A percentile compares a stretch with the other conserved stretches of the same genome.
Evolutionary conservation across 2,113 vertebrate species (phyloP).

Genomic region (Cromileptes altivelis): DNA sequence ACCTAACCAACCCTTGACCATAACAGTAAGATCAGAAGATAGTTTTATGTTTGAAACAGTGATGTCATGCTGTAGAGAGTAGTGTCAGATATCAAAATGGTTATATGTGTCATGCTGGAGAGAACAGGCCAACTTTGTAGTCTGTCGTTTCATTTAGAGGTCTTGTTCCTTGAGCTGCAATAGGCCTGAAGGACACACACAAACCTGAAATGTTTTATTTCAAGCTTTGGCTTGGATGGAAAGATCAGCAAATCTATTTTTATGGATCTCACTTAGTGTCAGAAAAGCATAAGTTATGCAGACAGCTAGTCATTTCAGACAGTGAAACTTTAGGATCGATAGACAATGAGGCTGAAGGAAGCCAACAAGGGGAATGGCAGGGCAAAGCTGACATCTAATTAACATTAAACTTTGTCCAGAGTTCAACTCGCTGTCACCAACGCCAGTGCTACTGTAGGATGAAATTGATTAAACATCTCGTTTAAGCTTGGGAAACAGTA

Average conservation of each 20-base stretch:
- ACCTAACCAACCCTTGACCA: too few relatives aligned
- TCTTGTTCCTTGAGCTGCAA: too few relatives aligned
- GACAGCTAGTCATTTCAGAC: neutral
- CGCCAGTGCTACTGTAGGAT: neutral
- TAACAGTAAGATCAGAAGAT: too few relatives aligned
- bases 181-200: too few relatives aligned
- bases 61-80: too few relatives aligned
- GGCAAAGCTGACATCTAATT: neutral
- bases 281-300: neutral
- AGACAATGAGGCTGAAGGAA: neutral
- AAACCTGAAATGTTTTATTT: too few relatives aligned
- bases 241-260: neutral
- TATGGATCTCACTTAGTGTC: neutral
- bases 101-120: too few relatives aligned
- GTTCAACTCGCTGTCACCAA: neutral
- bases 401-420: neutral
- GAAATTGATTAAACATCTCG: neutral
- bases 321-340: neutral
- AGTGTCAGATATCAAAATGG: too few relatives aligned
- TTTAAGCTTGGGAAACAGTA: neutral
- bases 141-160: too few relatives aligned
- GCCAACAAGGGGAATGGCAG: neutral
- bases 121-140: too few relatives aligned
- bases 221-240: neutral
- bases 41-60: too few relatives aligned